Percentiles rank a stretch among this genome's conserved stretches.
phyloP scores from a whole-genome alignment of 2,888 invertebrate genomes.

The Eutolmus rufibarbis region DNA sequence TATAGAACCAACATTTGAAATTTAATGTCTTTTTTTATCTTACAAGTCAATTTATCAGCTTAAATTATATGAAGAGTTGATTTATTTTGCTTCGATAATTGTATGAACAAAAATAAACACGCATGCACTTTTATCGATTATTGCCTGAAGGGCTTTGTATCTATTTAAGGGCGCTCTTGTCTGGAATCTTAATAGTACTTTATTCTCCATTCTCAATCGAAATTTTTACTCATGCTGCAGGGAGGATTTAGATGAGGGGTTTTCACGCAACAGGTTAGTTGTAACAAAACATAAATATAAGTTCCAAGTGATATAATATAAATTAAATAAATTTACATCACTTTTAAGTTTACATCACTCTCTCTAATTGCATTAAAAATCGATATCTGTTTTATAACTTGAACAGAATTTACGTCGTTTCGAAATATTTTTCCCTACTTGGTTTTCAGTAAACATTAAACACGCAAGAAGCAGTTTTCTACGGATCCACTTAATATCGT shows the following conservation, averaged over 20 bases:
- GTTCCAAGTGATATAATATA: neutral
- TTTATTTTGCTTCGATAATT: neutral
- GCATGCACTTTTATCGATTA: neutral
- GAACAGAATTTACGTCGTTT: neutral
- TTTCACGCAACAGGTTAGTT: neutral
- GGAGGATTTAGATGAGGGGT: neutral
- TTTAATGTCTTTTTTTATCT: neutral
- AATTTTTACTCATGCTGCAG: neutral
- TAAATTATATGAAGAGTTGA: neutral
- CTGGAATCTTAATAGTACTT: neutral
- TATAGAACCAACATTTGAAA: neutral
- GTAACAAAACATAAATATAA: neutral
- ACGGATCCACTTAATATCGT: neutral
- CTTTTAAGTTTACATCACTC: neutral
- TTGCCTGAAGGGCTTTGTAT: neutral
- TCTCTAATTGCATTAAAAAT: slow-evolving; percentile 31
- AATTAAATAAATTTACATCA: neutral
- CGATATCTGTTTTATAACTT: slow-evolving; percentile 18
- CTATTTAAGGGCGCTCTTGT: neutral
- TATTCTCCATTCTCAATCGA: neutral
- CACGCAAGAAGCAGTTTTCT: neutral
- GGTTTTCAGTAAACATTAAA: slow-evolving; percentile 20
- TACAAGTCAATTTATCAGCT: neutral
- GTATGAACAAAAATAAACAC: neutral
- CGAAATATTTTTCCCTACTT: neutral